Percentiles rank a stretch among this genome's conserved stretches.
phyloP scores from a whole-genome alignment of 2,113 vertebrate species.

The Scomber japonicus region DNA sequence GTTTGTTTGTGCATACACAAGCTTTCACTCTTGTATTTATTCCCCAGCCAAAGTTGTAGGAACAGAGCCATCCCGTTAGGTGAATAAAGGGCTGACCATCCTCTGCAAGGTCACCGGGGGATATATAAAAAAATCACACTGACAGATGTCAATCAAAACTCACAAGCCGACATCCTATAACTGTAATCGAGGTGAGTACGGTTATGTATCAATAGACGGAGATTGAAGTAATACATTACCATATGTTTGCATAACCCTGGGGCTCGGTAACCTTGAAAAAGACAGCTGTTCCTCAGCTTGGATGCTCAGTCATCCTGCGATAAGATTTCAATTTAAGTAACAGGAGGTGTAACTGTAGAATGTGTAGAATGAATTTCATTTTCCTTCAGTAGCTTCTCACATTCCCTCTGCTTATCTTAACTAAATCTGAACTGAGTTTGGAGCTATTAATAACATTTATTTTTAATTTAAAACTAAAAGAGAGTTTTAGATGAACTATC shows the following conservation, averaged over 20 bases:
- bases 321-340: constrained; percentile 62
- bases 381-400: constrained; percentile 23
- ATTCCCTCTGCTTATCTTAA: constrained; percentile 23
- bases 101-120: constrained; percentile 39
- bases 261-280: constrained; percentile 66
- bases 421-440: constrained; percentile 25
- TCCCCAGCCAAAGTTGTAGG: constrained; percentile 3
- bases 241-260: constrained; percentile 74
- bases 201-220: constrained; percentile 63
- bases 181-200: constrained; percentile 26
- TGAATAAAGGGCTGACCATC: constrained; percentile 31
- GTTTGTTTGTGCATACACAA: constrained; percentile 28
- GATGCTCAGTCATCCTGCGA: constrained; percentile 61
- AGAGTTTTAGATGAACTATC: constrained; percentile 42
- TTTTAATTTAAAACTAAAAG: constrained; percentile 42
- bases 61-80: constrained; percentile 13
- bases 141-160: constrained; percentile 70
- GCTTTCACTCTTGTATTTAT: constrained; percentile 2
- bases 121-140: background rate
- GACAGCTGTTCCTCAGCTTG: constrained; percentile 73
- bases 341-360: constrained; percentile 33
- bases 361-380: constrained; percentile 39
- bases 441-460: constrained; percentile 44
- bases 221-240: constrained; percentile 65
- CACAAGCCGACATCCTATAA: constrained; percentile 8